Evolutionary conservation across 2,113 vertebrate genomes (phyloP).

Genomic region (Puntigrus tetrazona): DNA sequence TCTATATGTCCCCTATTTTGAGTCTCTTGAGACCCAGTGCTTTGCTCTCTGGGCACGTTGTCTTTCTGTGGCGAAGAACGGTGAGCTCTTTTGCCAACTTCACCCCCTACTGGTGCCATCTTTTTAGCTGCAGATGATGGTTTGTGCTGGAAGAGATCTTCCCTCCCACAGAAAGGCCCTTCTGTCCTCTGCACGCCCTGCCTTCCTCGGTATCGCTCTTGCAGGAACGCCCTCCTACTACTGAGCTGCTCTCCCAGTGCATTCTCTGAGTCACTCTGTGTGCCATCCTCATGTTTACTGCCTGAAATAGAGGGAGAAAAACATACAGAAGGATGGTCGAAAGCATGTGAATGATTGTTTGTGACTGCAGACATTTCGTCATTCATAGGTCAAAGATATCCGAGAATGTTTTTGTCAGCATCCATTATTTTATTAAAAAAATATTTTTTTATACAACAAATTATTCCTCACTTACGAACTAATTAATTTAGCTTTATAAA

Average conservation of each 20-base stretch:
- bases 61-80: conserved; percentile 10
- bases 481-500: background rate
- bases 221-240: conserved; percentile 75
- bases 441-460: background rate
- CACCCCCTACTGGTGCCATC: conserved; percentile 46
- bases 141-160: conserved; percentile 79
- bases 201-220: conserved; percentile 80
- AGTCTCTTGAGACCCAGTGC: conserved; percentile 57
- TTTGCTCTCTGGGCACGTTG: conserved; percentile 49
- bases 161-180: conserved; percentile 71
- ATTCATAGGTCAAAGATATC: background rate
- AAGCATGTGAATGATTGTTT: background rate
- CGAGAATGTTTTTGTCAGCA: background rate
- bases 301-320: conserved; percentile 68
- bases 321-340: background rate
- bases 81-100: conserved; percentile 45
- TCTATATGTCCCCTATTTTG: conserved; percentile 76
- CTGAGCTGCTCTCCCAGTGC: conserved; percentile 81
- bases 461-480: background rate
- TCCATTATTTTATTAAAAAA: background rate
- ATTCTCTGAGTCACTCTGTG: conserved; percentile 95
- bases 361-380: background rate
- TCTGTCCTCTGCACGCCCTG: conserved; percentile 74
- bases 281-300: conserved; percentile 95
- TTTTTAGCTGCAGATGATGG: conserved; percentile 65